Evolutionary conservation across 2,113 vertebrate species (phyloP), one percentile per base, ranked within the genome.

Genomic region (Gulo gulo): DNA sequence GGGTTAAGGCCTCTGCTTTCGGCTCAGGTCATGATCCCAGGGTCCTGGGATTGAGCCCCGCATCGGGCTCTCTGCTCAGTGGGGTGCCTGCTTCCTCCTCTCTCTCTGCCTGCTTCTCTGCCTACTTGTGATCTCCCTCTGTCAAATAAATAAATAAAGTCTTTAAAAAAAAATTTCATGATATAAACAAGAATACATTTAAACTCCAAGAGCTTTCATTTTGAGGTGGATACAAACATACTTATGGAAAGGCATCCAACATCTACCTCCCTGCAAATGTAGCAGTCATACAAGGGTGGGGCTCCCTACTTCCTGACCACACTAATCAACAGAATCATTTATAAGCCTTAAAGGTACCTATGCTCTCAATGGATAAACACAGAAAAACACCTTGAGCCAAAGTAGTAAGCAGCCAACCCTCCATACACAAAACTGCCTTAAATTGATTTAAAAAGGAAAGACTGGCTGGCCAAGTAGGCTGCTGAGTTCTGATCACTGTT

Each of bases 171-270:
- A 74, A 89, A 79, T 59, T 81, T 91, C 39, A 55, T 34, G 52
- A 93, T 4, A 65, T 26, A 91, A 79, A 88, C 23, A 71, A 36
- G 42, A 87, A 89, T 18, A 78, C 1, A 26, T 13, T 61, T 95
- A n/a, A 96, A n/a, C 8, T 65, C 20, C 55, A 67, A 88, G 10
- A 89, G 36, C 80, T 96, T 93, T 94, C 73, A 78, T 86, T 84
- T 63, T 96, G 89, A 92, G 71, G 92, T 34, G 57, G 74, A 82
- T 7, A 80, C 13, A 91, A 84, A 65, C 31, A 52, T 63, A 59
- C 2, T 74, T 93, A 87, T 24, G 63, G 73, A 96, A 93, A 79
- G 7, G 18, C 18, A 94, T 10, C 61, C 15, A 93, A 21, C 4
- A 83, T 6, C 29, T 7, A 84, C 4, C 50, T 61, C 14, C 42